phyloP scores from a whole-genome alignment of 2,113 vertebrate genomes.

The Paedocypris sp. region DNA sequence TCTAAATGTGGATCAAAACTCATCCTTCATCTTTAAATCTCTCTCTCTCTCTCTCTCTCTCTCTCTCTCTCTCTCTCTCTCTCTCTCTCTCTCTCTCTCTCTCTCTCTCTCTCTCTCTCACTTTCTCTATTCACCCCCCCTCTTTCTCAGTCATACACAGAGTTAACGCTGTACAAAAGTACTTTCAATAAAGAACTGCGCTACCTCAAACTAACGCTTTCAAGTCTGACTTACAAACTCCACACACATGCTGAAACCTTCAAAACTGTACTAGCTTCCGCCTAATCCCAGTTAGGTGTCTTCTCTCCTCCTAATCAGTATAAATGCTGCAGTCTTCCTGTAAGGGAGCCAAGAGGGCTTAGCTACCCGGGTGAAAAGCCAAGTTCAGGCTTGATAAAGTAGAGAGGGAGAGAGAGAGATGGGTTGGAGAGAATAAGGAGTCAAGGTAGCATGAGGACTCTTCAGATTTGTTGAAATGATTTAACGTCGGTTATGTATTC shows the following conservation, averaged over 20 bases:
- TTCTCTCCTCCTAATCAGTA: neutral
- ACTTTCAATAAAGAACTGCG: too few relatives aligned
- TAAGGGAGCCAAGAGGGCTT: constrained; percentile 10
- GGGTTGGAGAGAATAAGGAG: too few relatives aligned
- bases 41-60: too few relatives aligned
- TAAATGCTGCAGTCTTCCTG: constrained; percentile 13
- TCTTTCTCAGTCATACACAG: too few relatives aligned
- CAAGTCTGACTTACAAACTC: too few relatives aligned
- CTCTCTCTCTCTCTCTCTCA: too few relatives aligned
- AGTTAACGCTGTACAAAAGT: too few relatives aligned
- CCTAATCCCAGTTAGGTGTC: constrained; percentile 2
- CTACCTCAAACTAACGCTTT: too few relatives aligned
- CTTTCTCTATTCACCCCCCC: too few relatives aligned
- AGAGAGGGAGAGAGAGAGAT: constrained; percentile 31
- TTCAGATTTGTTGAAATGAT: neutral
- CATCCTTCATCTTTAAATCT: constrained; percentile 33
- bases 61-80: too few relatives aligned
- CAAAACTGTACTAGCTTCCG: too few relatives aligned
- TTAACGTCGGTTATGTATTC: constrained; percentile 44
- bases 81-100: too few relatives aligned
- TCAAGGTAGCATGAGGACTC: constrained; percentile 26
- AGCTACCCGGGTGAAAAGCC: constrained; percentile 1
- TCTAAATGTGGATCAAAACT: constrained; percentile 52
- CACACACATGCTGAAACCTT: neutral
- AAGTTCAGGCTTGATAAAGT: constrained; percentile 35